Base-by-base conservation (phyloP, 1,140 invertebrate genomes). In the Oncopeltus fasciatus region DNA sequence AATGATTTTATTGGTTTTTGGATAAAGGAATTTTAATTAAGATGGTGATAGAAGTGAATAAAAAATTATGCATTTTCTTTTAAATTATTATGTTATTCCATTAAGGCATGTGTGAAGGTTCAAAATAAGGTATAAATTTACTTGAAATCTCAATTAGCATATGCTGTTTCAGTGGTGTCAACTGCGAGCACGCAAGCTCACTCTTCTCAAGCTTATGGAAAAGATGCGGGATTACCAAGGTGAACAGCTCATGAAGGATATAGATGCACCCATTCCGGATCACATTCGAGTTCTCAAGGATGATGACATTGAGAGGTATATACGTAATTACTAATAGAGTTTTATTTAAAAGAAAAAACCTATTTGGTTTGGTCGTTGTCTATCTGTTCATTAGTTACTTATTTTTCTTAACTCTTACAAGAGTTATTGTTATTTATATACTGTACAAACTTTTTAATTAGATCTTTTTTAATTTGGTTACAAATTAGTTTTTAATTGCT, bases 161-260 rank as follows among this genome's bases (percentile, higher is more conserved):
- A 24, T 53, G 1, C 21, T 27, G 1, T 20, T 57, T 27, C 28
- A 87, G 78, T 99, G 94, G 93, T 97, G 92, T 72, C 91, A 95
- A 71, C 73, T 98, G 29, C 81, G 85, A 66, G 81, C 82, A n/a
- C 79, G 95, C 0, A 97, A 96, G 70, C 81, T 84, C 61, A 93
- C 91, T 68, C 71, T 98, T 0, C 72, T 87, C 2, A 78, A 80
- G 49, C 73, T 98, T 2, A 88, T 97, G 71, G 84, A 91, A 68
- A 94, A 92, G 67, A 97, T 98, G 93, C 83, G 89, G 28, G 83
- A 86, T 14, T 97, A 87, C 73, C 94, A 98, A 72, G 74, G 86
- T 58, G 91, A 95, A 64, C 81, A 86, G 57, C 78, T 96, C 2
- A 88, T 88, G 79, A 81, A 82, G 61, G 84, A 94, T 69, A 81